Conservation (phyloP, 2,113 vertebrate species). For the Anas platyrhynchos region DNA sequence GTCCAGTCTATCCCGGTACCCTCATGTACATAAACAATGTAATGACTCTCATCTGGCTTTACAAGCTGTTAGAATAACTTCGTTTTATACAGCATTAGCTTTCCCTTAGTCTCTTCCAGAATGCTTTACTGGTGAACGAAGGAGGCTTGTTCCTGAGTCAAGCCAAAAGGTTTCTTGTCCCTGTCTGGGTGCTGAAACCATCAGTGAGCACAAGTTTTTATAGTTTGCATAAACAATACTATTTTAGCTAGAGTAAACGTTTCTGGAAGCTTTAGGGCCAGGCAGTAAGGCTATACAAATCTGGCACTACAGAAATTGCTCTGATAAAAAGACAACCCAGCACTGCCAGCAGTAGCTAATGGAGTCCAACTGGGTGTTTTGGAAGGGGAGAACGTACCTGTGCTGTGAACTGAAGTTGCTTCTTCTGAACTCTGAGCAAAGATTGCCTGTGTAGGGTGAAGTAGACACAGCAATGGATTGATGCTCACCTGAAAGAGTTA, state of each 20-base stretch:
- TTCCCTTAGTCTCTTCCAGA: neutral
- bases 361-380: neutral
- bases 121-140: neutral
- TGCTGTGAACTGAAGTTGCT: neutral
- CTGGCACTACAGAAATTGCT: neutral
- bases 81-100: neutral
- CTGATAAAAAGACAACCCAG: neutral
- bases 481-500: neutral
- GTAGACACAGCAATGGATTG: neutral
- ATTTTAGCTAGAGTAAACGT: neutral
- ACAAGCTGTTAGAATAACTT: conserved; percentile 23
- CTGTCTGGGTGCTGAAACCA: neutral
- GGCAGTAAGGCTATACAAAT: neutral
- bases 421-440: neutral
- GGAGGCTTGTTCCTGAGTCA: neutral
- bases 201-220: neutral
- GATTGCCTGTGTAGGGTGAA: neutral
- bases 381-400: neutral
- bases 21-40: conserved; percentile 41
- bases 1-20: conserved; percentile 52
- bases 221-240: neutral
- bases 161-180: neutral
- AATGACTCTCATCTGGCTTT: conserved; percentile 61
- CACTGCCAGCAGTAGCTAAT: neutral
- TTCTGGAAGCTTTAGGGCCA: neutral